These are phyloP conservation scores for Paratilapia polleni DNA, from an alignment of 2,113 vertebrate species.

Conservation along the genomic window DNA sequence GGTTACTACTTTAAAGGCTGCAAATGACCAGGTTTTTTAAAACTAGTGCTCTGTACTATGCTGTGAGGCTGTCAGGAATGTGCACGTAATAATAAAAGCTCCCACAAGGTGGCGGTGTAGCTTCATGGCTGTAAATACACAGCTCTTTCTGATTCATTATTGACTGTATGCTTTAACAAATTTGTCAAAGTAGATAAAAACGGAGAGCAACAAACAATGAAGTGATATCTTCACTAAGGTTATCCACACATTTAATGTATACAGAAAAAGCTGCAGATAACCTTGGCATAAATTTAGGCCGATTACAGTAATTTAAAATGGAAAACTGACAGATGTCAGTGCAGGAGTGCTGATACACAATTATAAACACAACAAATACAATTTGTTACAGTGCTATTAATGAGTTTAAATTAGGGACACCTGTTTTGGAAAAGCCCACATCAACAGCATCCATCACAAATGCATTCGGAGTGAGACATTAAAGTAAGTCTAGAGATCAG, in stretches of 20 bases:
- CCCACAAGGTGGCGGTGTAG: constrained; percentile 65
- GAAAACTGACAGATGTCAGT: neutral
- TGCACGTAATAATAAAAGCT: neutral
- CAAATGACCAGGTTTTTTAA: neutral
- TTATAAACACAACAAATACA: neutral
- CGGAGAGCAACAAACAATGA: neutral
- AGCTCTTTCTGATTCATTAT: neutral
- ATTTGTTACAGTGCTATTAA: neutral
- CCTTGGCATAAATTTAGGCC: neutral
- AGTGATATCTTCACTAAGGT: neutral
- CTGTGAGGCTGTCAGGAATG: neutral
- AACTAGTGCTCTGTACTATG: neutral
- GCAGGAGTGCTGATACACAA: neutral
- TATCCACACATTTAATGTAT: neutral
- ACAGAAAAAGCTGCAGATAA: neutral
- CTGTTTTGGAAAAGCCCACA: neutral
- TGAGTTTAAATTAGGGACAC: neutral
- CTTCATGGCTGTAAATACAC: constrained; percentile 7
- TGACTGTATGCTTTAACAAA: neutral
- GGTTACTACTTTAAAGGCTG: neutral
- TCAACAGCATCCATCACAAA: neutral
- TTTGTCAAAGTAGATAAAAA: constrained; percentile 2
- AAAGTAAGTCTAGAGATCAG: constrained; percentile 10
- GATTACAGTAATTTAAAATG: neutral
- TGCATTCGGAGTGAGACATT: neutral